phyloP scores from a whole-genome alignment of 2,888 invertebrate genomes.

The Mythimna ferrago region DNA sequence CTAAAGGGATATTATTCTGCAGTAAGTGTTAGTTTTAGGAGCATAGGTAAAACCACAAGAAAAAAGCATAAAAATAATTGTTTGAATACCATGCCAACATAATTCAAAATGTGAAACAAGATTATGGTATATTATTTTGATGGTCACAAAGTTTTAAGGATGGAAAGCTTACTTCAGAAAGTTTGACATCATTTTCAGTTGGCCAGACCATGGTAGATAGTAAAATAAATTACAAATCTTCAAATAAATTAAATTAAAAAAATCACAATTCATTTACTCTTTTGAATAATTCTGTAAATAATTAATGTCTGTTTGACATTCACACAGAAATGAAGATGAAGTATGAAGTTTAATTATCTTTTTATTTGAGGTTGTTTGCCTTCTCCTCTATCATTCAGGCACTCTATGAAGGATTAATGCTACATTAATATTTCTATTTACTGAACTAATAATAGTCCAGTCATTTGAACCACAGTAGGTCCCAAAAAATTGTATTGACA shows the following conservation, averaged over 20 bases:
- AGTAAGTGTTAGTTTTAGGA: no score
- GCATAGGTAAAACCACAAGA: no score
- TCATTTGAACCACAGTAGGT: no score
- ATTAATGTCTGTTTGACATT: conserved; percentile 21
- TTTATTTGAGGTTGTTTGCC: no score
- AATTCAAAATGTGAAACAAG: neutral
- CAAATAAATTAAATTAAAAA: conserved; percentile 29
- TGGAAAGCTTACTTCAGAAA: conserved; percentile 76
- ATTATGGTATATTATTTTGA: neutral
- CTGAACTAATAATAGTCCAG: no score
- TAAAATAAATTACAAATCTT: conserved; percentile 39
- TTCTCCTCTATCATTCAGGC: neutral
- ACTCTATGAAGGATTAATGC: neutral
- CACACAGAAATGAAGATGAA: neutral
- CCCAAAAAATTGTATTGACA: no score
- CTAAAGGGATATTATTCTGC: no score
- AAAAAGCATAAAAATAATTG: no score
- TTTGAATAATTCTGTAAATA: conserved; percentile 6
- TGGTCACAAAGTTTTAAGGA: neutral
- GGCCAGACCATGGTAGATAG: conserved; percentile 83
- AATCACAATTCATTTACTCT: neutral
- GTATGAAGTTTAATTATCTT: neutral
- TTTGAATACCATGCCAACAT: neutral
- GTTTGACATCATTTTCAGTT: conserved; percentile 76
- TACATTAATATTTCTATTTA: neutral